These are phyloP conservation scores for Albula goreensis DNA, from an alignment of 2,113 vertebrate species.

Conservation along the genomic window DNA sequence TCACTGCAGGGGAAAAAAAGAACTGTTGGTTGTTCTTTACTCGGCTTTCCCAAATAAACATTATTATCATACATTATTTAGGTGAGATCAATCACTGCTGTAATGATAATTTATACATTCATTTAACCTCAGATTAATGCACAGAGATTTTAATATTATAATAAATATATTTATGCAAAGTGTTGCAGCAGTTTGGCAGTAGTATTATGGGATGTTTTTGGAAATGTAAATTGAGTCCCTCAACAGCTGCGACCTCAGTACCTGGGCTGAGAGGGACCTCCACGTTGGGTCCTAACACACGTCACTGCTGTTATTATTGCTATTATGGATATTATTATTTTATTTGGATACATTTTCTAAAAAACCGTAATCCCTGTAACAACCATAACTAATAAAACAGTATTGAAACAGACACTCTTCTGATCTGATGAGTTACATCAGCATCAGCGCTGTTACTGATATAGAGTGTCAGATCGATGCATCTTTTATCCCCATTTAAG, in stretches of 20 bases:
- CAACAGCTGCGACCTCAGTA: background rate
- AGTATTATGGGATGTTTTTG: background rate
- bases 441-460: too few species aligned
- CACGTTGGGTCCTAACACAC: too few species aligned
- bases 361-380: too few species aligned
- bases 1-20: slow-evolving; percentile 1
- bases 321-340: too few species aligned
- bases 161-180: background rate
- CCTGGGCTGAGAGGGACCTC: background rate
- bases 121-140: slow-evolving; percentile 36
- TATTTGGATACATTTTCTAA: too few species aligned
- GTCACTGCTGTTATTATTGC: too few species aligned
- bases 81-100: slow-evolving; percentile 16
- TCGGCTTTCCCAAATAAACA: slow-evolving; percentile 8
- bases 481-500: too few species aligned
- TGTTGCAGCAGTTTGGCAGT: background rate
- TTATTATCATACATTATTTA: slow-evolving; percentile 21
- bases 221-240: background rate
- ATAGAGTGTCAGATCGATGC: too few species aligned
- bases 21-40: background rate
- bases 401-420: too few species aligned
- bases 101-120: slow-evolving; percentile 64
- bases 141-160: background rate
- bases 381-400: too few species aligned
- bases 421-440: too few species aligned